Percentiles rank a stretch among this genome's conserved stretches.
phyloP scores from a whole-genome alignment of 2,113 vertebrate genomes.

The Antechinus flavipes region DNA sequence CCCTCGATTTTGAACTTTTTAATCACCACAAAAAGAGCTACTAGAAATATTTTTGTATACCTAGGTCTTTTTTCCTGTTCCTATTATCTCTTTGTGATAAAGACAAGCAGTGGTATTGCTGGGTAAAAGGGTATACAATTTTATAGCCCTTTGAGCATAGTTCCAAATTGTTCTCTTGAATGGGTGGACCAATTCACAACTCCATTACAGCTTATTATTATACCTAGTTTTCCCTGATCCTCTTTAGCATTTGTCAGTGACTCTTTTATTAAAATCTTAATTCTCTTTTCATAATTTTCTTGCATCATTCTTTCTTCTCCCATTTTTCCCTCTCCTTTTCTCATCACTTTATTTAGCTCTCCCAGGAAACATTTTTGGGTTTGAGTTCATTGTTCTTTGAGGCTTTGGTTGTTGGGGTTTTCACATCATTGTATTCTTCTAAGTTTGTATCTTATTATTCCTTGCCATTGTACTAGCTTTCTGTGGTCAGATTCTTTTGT shows the following conservation, averaged over 20 bases:
- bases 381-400: background rate
- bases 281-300: background rate
- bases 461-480: background rate
- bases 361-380: background rate
- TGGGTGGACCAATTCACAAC: background rate
- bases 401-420: background rate
- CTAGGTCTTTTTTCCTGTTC: background rate
- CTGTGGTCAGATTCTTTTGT: background rate
- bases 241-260: background rate
- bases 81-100: background rate
- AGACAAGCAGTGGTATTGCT: background rate
- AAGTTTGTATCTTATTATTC: background rate
- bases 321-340: background rate
- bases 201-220: background rate
- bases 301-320: background rate
- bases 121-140: background rate
- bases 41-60: background rate
- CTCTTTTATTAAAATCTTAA: background rate
- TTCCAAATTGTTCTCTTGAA: background rate
- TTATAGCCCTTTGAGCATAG: background rate
- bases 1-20: background rate
- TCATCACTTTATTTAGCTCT: background rate
- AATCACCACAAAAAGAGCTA: background rate
- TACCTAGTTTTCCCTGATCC: background rate
- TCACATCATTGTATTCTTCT: background rate